These are phyloP conservation scores for Panthera uncia DNA, from an alignment of 2,113 vertebrate species.

Conservation along the genomic window DNA sequence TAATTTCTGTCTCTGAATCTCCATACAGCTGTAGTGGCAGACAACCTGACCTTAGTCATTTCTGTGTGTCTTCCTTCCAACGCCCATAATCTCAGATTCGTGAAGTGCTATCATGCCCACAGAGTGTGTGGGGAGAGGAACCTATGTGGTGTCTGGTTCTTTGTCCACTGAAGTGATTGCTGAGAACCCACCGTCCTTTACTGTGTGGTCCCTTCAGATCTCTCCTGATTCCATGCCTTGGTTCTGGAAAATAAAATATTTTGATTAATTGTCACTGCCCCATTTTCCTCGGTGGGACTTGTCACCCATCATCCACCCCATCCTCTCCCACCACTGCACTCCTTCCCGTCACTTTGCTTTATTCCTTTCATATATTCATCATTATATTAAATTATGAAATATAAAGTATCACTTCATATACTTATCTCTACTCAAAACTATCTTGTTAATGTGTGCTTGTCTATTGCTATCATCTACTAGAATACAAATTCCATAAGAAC, in stretches of 20 bases:
- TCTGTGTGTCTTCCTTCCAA: not conserved
- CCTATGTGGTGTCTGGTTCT: not conserved
- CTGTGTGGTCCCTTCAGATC: not conserved
- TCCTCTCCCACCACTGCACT: not conserved
- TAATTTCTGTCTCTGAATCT: not conserved
- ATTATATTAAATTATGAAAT: not conserved
- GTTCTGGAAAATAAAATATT: not conserved
- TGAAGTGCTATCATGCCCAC: fast-evolving
- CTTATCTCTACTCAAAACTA: not conserved
- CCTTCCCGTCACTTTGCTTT: not conserved
- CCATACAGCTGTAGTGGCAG: not conserved
- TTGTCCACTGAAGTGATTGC: not conserved
- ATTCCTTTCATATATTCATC: not conserved
- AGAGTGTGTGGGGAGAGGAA: not conserved
- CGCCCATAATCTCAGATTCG: not conserved
- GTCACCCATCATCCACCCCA: no score
- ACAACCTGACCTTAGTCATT: not conserved
- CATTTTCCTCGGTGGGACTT: not conserved
- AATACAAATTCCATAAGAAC: not conserved
- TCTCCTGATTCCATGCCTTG: not conserved
- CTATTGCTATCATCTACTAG: not conserved
- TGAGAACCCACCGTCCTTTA: not conserved
- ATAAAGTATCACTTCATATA: not conserved
- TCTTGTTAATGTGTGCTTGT: not conserved
- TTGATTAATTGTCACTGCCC: not conserved